Conservation (phyloP, 2,797 vertebrate genomes). For the Enteromius thamalakanensis region DNA sequence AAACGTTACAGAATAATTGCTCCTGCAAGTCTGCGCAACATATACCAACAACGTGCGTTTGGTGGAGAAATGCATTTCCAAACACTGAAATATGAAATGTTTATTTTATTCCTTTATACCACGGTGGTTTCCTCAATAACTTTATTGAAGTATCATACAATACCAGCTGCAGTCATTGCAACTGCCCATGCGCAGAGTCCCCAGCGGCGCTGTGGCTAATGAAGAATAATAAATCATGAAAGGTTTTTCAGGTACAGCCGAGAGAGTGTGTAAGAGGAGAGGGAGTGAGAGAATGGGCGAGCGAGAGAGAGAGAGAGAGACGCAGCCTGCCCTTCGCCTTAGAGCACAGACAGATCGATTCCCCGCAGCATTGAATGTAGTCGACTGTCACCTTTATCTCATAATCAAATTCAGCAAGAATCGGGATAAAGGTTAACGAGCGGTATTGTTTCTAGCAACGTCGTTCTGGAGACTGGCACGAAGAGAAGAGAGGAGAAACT, state of each 20-base stretch:
- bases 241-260: slow-evolving; percentile 76
- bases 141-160: slow-evolving; percentile 59
- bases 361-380: slow-evolving; percentile 83
- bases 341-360: slow-evolving; percentile 81
- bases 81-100: neutral
- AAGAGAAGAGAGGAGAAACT: slow-evolving; percentile 64
- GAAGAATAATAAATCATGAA: slow-evolving; percentile 88
- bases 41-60: neutral
- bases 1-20: neutral
- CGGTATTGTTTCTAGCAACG: slow-evolving; percentile 57
- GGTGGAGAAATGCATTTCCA: neutral
- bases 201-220: slow-evolving; percentile 83
- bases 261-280: slow-evolving; percentile 61
- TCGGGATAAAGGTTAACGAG: slow-evolving; percentile 63
- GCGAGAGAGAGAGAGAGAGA: slow-evolving; percentile 57
- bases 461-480: slow-evolving; percentile 72
- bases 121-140: slow-evolving; percentile 47
- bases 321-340: slow-evolving; percentile 80
- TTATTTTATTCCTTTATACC: neutral
- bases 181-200: slow-evolving; percentile 82
- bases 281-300: slow-evolving; percentile 53
- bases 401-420: slow-evolving; percentile 68
- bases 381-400: slow-evolving; percentile 75
- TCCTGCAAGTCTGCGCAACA: neutral
- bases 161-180: slow-evolving; percentile 67